phyloP scores from a whole-genome alignment of 92 coral and sea anemone genomes.

The Zoanthus sansibaricus region DNA sequence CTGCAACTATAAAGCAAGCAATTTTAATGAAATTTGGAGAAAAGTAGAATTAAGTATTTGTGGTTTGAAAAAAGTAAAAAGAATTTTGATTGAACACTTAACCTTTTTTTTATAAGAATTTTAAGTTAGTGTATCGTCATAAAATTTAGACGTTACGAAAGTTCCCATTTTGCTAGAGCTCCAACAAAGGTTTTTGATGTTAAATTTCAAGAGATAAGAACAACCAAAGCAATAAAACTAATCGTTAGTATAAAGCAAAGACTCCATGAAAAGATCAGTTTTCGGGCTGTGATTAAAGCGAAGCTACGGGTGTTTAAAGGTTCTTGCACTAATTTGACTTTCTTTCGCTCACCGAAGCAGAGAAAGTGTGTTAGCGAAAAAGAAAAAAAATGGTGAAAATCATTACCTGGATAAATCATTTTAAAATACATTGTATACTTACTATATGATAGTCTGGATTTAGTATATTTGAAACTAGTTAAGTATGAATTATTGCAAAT shows the following conservation, averaged over 20 bases:
- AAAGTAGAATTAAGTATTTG: neutral
- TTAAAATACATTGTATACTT: neutral
- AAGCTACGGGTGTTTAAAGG: neutral
- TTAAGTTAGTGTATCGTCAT: neutral
- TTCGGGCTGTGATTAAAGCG: neutral
- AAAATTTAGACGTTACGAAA: neutral
- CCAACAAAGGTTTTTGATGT: neutral
- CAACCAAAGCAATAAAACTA: conserved; percentile 10
- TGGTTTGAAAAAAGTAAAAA: neutral
- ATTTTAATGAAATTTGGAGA: neutral
- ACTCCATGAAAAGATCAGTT: conserved; percentile 6
- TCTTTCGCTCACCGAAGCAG: neutral
- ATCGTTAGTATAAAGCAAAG: conserved; percentile 1
- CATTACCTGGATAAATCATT: conserved; percentile 2
- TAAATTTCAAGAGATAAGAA: conserved; percentile 2
- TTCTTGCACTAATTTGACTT: conserved; percentile 7
- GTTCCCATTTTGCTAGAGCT: conserved; percentile 6
- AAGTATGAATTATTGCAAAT: neutral
- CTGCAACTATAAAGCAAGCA: conserved; percentile 7
- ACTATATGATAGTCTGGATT: neutral
- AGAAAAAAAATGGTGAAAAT: neutral
- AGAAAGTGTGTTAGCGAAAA: neutral
- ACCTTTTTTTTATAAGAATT: neutral
- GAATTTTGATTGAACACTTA: neutral
- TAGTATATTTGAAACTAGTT: neutral